These are phyloP conservation scores for Vidua chalybeata DNA, from an alignment of 2,113 vertebrate genomes.

Conservation along the genomic window DNA sequence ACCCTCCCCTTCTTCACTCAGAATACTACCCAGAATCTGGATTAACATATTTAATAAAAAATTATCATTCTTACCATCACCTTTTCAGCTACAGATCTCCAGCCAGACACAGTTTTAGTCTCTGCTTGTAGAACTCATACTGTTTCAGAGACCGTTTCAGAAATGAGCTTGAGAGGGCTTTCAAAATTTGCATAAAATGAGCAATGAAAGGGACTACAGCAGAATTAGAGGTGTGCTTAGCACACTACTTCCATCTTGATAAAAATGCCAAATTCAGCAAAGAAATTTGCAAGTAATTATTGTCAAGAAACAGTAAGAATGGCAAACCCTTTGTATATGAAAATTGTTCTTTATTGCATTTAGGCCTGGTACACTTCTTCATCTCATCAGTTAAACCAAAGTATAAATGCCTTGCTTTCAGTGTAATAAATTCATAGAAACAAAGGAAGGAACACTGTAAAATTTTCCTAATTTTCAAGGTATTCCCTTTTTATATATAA, in stretches of 20 bases:
- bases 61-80: not conserved
- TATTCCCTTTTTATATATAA: not conserved
- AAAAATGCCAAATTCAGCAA: not conserved
- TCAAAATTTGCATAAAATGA: not conserved
- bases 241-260: not conserved
- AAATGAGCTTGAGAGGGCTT: accelerated
- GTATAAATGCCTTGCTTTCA: not conserved
- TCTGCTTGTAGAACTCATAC: not conserved
- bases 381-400: not conserved
- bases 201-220: not conserved
- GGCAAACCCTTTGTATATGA: not conserved
- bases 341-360: not conserved
- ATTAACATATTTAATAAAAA: not conserved
- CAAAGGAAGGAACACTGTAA: not conserved
- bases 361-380: not conserved
- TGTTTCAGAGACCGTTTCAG: not conserved
- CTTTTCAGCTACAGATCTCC: not conserved
- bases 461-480: not conserved
- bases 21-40: not conserved
- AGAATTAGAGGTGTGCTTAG: not conserved
- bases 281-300: not conserved
- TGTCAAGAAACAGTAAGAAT: not conserved
- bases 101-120: not conserved
- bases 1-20: not conserved
- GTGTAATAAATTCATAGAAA: not conserved